Conservation (phyloP, 1,140 invertebrate species). For the Neodiprion lecontei region DNA sequence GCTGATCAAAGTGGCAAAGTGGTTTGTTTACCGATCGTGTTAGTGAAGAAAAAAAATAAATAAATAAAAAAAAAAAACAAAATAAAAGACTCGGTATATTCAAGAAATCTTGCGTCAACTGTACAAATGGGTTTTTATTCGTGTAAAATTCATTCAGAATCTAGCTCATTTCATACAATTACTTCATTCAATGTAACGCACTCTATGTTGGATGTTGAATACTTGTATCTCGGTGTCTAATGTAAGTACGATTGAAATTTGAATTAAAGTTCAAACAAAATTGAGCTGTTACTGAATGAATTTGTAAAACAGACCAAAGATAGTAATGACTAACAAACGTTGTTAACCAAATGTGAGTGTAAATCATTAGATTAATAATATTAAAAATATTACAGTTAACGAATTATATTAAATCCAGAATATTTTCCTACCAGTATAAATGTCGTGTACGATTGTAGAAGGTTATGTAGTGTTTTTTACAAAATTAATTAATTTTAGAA, state of each 20-base stretch:
- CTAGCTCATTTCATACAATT: too few relatives aligned
- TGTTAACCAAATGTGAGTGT: not conserved
- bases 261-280: not conserved
- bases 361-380: not conserved
- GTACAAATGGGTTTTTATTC: too few relatives aligned
- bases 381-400: not conserved
- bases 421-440: not conserved
- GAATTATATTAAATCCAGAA: not conserved
- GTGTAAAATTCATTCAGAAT: too few relatives aligned
- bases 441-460: not conserved
- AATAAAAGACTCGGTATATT: too few relatives aligned
- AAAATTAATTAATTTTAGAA: not conserved
- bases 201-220: not conserved
- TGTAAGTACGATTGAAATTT: not conserved
- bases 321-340: not conserved
- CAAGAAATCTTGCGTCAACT: too few relatives aligned
- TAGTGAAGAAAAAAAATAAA: too few relatives aligned
- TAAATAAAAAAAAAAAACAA: too few relatives aligned
- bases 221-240: not conserved
- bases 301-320: conserved; percentile 4
- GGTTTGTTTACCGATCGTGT: too few relatives aligned
- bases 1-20: too few relatives aligned
- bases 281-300: not conserved
- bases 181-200: not conserved
- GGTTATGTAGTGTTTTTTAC: not conserved